phyloP scores from a whole-genome alignment of 2,797 vertebrate species.

The Poliocrania exsul region DNA sequence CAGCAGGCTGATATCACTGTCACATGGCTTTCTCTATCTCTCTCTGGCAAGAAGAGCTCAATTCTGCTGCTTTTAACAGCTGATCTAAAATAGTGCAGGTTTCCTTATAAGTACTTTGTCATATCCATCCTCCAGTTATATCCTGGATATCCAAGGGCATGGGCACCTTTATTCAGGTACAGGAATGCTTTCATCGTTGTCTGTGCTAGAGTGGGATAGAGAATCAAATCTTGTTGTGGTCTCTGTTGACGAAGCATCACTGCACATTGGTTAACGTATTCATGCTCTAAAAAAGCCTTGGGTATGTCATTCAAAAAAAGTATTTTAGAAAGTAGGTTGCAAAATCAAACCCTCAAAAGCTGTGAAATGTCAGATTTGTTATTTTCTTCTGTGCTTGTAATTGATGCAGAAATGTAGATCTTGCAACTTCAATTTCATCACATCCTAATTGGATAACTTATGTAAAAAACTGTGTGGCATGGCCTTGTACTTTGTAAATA shows the following conservation, averaged over 20 bases:
- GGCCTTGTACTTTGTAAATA: neutral
- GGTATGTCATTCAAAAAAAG: neutral
- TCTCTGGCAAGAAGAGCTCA: neutral
- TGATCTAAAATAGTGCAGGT: neutral
- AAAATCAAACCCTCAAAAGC: constrained; percentile 16
- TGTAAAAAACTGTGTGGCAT: neutral
- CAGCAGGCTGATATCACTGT: neutral
- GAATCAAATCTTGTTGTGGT: neutral
- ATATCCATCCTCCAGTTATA: neutral
- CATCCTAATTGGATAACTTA: neutral
- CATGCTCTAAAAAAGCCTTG: neutral
- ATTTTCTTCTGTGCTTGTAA: constrained; percentile 1
- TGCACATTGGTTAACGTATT: neutral
- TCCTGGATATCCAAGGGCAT: neutral
- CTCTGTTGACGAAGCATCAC: neutral
- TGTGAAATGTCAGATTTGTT: constrained; percentile 35
- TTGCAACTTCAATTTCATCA: neutral
- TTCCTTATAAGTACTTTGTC: neutral
- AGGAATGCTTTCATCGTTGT: neutral
- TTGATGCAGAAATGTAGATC: neutral
- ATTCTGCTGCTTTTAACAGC: neutral
- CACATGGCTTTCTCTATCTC: neutral
- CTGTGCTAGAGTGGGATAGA: neutral
- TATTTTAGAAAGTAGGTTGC: constrained; percentile 49
- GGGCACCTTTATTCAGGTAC: neutral